These are phyloP conservation scores for Orthosia gothica DNA, from an alignment of 2,888 invertebrate genomes.

Conservation along the genomic window DNA sequence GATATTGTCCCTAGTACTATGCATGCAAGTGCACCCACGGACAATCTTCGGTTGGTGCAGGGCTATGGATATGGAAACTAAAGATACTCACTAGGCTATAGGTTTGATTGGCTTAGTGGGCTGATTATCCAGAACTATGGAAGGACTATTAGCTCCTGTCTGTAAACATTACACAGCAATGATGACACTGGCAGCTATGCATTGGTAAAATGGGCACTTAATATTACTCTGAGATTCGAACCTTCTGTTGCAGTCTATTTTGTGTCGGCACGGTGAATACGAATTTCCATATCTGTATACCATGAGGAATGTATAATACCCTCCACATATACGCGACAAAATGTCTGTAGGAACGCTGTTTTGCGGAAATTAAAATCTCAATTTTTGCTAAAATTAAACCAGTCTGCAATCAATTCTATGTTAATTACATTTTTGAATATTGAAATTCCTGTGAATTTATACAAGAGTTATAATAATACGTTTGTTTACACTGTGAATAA, in stretches of 20 bases:
- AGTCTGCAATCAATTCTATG: neutral
- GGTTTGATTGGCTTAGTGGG: too few species aligned
- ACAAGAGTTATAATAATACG: neutral
- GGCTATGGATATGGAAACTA: too few species aligned
- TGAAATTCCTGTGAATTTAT: neutral
- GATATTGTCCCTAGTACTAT: too few species aligned
- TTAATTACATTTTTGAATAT: constrained; percentile 15
- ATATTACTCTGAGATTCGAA: neutral
- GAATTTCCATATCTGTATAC: constrained; percentile 21
- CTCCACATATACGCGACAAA: neutral
- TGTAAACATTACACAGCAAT: too few species aligned
- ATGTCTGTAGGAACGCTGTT: neutral
- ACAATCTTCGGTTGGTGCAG: too few species aligned
- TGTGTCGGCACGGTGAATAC: constrained; percentile 2
- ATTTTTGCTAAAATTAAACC: neutral
- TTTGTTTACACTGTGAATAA: constrained; percentile 13
- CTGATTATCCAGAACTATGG: too few species aligned
- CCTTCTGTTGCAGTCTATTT: constrained; percentile 23
- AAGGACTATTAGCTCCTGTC: too few species aligned
- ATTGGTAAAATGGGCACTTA: too few species aligned
- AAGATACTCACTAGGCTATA: too few species aligned
- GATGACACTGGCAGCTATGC: too few species aligned
- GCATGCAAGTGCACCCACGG: too few species aligned
- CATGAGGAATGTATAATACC: neutral
- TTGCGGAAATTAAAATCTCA: neutral